A percentile compares a stretch with the other conserved stretches of the same genome.
phyloP scores from a whole-genome alignment of 2,888 invertebrate genomes.

The Cremastinae sp. region DNA sequence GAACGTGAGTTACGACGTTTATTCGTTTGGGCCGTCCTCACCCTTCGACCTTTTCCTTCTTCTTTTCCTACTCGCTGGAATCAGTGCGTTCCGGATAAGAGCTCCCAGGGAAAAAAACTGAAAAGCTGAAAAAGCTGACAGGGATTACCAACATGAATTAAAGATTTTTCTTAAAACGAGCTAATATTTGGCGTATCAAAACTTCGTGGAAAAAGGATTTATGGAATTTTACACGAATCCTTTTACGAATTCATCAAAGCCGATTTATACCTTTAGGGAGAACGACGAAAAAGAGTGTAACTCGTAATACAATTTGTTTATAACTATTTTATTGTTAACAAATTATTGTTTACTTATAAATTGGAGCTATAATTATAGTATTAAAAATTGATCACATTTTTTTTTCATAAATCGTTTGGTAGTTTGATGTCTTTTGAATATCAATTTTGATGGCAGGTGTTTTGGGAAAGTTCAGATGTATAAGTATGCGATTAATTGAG shows the following conservation, averaged over 20 bases:
- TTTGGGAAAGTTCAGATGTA: no score
- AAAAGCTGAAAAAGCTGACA: no score
- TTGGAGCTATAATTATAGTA: no score
- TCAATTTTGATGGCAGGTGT: no score
- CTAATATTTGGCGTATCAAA: slow-evolving; percentile 8
- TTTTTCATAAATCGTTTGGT: no score
- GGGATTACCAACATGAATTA: background rate
- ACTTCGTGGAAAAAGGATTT: slow-evolving; percentile 1
- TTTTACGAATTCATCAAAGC: background rate
- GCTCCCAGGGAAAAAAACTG: background rate
- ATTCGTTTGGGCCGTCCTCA: slow-evolving; percentile 40
- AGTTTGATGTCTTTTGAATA: no score
- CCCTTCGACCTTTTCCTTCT: background rate
- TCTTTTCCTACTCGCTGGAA: background rate
- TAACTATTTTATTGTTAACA: no score
- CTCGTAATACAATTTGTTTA: no score
- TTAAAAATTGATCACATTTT: no score
- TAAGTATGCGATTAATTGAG: slow-evolving; percentile 36
- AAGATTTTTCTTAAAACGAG: background rate
- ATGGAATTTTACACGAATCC: background rate
- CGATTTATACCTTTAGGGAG: no score
- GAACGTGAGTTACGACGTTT: slow-evolving; percentile 77
- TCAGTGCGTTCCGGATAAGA: slow-evolving; percentile 16
- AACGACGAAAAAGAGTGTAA: no score
- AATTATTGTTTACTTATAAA: no score